These are phyloP conservation scores for Fissipunctia ypsillon DNA, from an alignment of 2,888 invertebrate species.

Conservation along the genomic window DNA sequence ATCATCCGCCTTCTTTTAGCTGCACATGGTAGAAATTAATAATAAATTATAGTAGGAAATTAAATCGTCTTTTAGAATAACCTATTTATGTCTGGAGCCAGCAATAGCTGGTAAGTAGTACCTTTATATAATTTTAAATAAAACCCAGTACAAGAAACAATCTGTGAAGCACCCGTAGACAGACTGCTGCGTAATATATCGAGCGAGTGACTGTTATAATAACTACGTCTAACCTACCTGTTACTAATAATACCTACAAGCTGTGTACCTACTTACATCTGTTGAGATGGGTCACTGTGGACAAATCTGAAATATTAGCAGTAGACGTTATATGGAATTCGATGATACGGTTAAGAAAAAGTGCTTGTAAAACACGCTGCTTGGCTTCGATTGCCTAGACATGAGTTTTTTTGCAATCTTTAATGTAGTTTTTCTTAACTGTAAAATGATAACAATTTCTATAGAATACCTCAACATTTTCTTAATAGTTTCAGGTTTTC, in stretches of 20 bases:
- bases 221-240: neutral
- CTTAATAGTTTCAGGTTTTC: neutral
- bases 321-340: neutral
- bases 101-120: slow-evolving; percentile 1
- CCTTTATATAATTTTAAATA: slow-evolving; percentile 12
- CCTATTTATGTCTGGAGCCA: slow-evolving; percentile 11
- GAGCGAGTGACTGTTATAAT: neutral
- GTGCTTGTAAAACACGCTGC: too few species aligned
- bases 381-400: too few species aligned
- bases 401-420: too few species aligned
- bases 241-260: neutral
- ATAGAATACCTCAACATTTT: neutral
- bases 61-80: slow-evolving; percentile 48
- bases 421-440: neutral
- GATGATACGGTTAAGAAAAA: too few species aligned
- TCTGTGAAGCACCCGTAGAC: neutral
- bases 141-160: neutral
- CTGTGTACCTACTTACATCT: too few species aligned
- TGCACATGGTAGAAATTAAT: slow-evolving; percentile 41
- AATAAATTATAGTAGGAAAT: slow-evolving; percentile 53
- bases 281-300: neutral
- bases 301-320: neutral
- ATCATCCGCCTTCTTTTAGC: slow-evolving; percentile 45
- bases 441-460: neutral
- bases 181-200: neutral